Conservation (phyloP, 2,113 vertebrate genomes). For the Dasyornis broadbenti region DNA sequence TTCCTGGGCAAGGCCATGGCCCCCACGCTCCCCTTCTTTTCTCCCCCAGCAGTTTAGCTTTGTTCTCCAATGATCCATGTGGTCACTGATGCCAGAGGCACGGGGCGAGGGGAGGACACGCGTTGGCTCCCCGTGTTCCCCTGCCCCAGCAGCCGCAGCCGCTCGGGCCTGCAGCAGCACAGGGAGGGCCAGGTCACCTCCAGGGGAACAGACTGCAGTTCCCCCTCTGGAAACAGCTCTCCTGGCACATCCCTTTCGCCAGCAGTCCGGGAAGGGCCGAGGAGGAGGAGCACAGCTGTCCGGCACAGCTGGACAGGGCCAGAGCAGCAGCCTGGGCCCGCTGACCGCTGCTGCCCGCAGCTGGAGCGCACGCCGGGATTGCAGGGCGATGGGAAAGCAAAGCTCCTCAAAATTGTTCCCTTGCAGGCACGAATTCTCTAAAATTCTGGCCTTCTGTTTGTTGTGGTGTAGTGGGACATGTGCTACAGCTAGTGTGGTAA, state of each 20-base stretch:
- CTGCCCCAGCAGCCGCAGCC: background rate
- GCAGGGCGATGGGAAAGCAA: background rate
- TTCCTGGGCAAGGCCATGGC: background rate
- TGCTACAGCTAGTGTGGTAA: background rate
- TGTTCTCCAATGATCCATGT: background rate
- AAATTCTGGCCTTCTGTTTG: background rate
- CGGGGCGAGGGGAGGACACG: background rate
- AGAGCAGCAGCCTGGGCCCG: background rate
- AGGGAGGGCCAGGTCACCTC: background rate
- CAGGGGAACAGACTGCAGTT: background rate
- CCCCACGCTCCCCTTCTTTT: background rate
- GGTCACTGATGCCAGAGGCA: background rate
- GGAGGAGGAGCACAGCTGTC: background rate
- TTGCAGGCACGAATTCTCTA: background rate
- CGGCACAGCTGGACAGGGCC: fast-evolving
- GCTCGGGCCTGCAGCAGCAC: fast-evolving
- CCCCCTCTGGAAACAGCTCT: background rate
- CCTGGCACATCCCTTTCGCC: background rate
- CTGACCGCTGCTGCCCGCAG: background rate
- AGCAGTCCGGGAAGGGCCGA: background rate
- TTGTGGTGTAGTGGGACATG: background rate
- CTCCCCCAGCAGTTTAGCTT: background rate
- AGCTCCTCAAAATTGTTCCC: background rate
- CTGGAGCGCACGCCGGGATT: background rate
- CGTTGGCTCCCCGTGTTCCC: background rate